These are phyloP conservation scores for Sebastes variabilis DNA, from an alignment of 2,797 vertebrate genomes.

Conservation along the genomic window DNA sequence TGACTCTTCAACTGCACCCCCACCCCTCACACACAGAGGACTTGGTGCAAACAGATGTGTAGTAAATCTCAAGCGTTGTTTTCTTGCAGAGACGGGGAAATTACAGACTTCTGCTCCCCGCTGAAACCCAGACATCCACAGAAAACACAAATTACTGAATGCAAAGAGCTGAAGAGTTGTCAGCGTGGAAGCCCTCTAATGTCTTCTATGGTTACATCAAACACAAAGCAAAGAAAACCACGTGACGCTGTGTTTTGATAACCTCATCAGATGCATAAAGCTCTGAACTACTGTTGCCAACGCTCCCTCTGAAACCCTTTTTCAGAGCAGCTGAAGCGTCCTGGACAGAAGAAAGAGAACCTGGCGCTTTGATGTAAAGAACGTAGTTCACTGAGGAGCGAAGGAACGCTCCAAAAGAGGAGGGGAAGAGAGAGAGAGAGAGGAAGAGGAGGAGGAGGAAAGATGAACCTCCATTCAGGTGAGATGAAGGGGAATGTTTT, in stretches of 20 bases:
- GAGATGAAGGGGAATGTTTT: constrained; percentile 21
- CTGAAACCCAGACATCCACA: constrained; percentile 11
- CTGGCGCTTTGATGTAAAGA: constrained; percentile 49
- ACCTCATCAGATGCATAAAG: constrained; percentile 5
- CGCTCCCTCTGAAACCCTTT: constrained; percentile 8
- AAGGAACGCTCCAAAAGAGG: background rate
- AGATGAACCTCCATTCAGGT: constrained; percentile 27
- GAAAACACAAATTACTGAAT: constrained; percentile 22
- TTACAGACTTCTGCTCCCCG: constrained; percentile 28
- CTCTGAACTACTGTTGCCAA: background rate
- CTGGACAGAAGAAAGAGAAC: constrained; percentile 34
- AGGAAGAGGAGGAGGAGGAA: background rate
- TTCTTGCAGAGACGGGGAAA: constrained; percentile 34
- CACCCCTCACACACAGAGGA: background rate
- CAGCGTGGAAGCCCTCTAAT: constrained; percentile 1
- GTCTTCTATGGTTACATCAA: constrained; percentile 9
- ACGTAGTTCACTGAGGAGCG: constrained; percentile 16
- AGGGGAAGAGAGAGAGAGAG: background rate
- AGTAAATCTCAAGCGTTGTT: constrained; percentile 44
- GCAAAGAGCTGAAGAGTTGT: background rate
- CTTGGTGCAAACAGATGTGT: constrained; percentile 37
- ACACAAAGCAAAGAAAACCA: constrained; percentile 17
- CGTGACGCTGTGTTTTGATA: constrained; percentile 22
- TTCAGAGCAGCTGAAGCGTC: constrained; percentile 16
- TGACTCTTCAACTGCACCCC: background rate